Base-by-base conservation (phyloP, 1,140 invertebrate genomes). In the Zaprionus taronus region DNA sequence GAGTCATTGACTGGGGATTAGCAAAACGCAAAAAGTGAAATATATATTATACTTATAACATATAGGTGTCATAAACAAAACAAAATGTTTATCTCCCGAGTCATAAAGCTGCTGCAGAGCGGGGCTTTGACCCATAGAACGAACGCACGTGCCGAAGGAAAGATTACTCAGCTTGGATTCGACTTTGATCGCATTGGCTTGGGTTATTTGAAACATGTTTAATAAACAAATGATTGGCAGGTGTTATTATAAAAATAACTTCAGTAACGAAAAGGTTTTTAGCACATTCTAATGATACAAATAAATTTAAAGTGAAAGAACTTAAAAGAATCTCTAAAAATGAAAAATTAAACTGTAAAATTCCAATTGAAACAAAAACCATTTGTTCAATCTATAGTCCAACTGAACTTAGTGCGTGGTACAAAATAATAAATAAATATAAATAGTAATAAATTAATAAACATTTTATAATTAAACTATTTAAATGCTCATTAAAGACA, bases 401-500 rank as follows among this genome's bases (percentile, higher is more conserved):
- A 62, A 62, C 62, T 36, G 57, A 56, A 24, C 49, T 68, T 15
- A 17, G 20, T 28, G 47, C 20, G 26, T 15, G 12, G 15, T 26
- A 12, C 7, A 20, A n/a, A 24, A 20, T 24, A 49, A 24, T 65
- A 60, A 60, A 64, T 55, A 26, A 41, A 41, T n/a, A 41, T n/a
- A 41, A 9, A 44, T 4, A 31, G 22, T 11, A 38, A n/a, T 34
- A 34, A 11, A 11, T 34, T 56, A 49, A 56, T 60, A 72, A 60
- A 60, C 53, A 28, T 36, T 36, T 15, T 12, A 20, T n/a, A n/a
- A 66, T 71, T 26, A 71, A 76, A 65, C 7, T 31, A 65, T 76
- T 72, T 72, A 17, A 72, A 47, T 63, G 66, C 26, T 36, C 20
- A 60, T 66, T 71, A 17, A 26, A 67, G 53, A 69, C 44, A 68